Conservation (phyloP, 2,113 vertebrate species). For the Uria lomvia region DNA sequence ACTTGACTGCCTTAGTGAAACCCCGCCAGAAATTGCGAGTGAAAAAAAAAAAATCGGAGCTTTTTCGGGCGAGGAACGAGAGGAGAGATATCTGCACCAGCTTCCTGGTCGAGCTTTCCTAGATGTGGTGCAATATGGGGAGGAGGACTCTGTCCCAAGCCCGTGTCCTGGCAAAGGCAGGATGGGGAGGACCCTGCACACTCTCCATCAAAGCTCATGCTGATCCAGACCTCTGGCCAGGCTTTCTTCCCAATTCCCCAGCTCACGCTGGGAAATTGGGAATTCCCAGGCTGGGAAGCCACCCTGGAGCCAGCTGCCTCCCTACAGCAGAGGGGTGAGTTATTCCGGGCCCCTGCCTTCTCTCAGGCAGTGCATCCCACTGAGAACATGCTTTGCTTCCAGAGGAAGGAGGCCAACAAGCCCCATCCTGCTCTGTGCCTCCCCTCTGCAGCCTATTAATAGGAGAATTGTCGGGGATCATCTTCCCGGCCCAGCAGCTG, state of each 20-base stretch:
- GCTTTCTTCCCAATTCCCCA: background rate
- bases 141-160: background rate
- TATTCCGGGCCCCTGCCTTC: background rate
- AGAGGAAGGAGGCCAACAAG: background rate
- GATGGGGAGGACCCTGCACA: background rate
- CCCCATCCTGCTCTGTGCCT: background rate
- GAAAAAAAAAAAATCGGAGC: background rate
- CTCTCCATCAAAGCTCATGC: background rate
- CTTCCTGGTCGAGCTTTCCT: background rate
- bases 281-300: background rate
- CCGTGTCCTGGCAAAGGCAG: background rate
- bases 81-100: background rate
- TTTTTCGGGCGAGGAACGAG: background rate
- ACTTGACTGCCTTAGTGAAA: slow-evolving; percentile 3
- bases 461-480: slow-evolving; percentile 38
- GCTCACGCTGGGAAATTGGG: background rate
- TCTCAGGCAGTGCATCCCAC: background rate
- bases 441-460: slow-evolving; percentile 42
- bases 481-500: slow-evolving; percentile 56
- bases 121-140: background rate
- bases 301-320: background rate
- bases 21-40: background rate
- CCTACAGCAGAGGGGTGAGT: background rate
- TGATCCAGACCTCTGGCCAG: background rate
- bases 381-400: background rate